Evolutionary conservation across 2,113 vertebrate species (phyloP), one percentile per base, ranked within the genome.

Genomic region (Castor canadensis): DNA sequence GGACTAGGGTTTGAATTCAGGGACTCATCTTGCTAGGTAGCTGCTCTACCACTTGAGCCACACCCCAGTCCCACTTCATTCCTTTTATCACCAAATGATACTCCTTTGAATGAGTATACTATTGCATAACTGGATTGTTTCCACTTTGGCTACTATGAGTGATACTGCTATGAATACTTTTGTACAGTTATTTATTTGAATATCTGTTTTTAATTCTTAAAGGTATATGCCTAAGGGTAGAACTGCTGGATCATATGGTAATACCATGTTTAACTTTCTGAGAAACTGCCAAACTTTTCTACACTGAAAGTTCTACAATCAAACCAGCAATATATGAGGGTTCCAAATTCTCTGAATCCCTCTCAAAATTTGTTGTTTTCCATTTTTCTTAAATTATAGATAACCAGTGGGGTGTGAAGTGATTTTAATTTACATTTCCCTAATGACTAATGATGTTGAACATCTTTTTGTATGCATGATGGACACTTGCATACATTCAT

Each of bases 341-440:
- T 58, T 85, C 58, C 13, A 85, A 56, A 77, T 86, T 72, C 22
- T 93, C 84, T 43, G 72, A 66, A 40, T 66, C 13, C 26, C 86
- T 56, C 58, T 45, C n/a, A 92, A 71, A 13, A 91, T 9, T 60
- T 91, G 22, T 66, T 85, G 22, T 81, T 89, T 93, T 88, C 19
- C 17, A 77, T 85, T 95, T 95, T 85, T 76, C 22, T 66, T 82
- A 64, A 67, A 90, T 58, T 67, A 77, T 17, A 77, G 38, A 20
- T 20, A 95, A 0, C 4, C 79, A 83, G 32, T 54, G 6, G 24
- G 49, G 9, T 81, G 40, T 73, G 54, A 79, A 95, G 8, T 79
- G 5, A 82, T 66, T 86, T 47, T 89, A 11, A 69, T 75, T 76
- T 96, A 45, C 10, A 95, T 67, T 92, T 90, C 22, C 30, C 35